Evolutionary conservation across 2,888 invertebrate genomes (phyloP).

Genomic region (Dorcus hopei): DNA sequence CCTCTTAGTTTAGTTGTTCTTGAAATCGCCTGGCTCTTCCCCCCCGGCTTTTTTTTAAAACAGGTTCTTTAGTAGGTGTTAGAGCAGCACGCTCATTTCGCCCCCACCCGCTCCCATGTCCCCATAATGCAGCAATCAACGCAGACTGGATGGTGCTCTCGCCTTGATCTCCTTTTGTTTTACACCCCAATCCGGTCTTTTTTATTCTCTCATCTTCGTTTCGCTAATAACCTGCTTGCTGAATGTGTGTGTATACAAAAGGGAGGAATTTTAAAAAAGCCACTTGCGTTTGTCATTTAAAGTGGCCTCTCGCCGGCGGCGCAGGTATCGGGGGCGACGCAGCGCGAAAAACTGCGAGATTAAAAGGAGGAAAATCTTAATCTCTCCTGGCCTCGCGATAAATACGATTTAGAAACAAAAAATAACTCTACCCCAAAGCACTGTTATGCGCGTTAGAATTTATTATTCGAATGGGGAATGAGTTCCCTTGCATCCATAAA

Average conservation of each 20-base stretch:
- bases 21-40: slow-evolving; percentile 39
- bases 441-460: slow-evolving; percentile 3
- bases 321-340: slow-evolving; percentile 14
- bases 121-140: slow-evolving; percentile 45
- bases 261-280: slow-evolving; percentile 44
- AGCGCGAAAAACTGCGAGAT: slow-evolving; percentile 18
- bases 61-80: slow-evolving; percentile 45
- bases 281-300: slow-evolving; percentile 45
- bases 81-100: slow-evolving; percentile 22
- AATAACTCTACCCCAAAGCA: slow-evolving; percentile 10
- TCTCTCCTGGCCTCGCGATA: slow-evolving; percentile 13
- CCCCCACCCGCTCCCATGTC: slow-evolving; percentile 21
- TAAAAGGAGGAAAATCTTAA: slow-evolving; percentile 22
- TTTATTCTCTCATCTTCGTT: slow-evolving; percentile 41
- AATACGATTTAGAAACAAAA: slow-evolving; percentile 7
- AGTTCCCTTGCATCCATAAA: no score
- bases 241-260: slow-evolving; percentile 39
- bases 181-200: slow-evolving; percentile 39
- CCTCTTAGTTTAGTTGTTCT: slow-evolving; percentile 46
- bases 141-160: slow-evolving; percentile 37
- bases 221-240: slow-evolving; percentile 42
- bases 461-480: background rate
- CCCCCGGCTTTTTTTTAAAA: slow-evolving; percentile 40
- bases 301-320: slow-evolving; percentile 31
- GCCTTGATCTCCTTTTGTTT: slow-evolving; percentile 42